These are phyloP conservation scores for Netta rufina DNA, from an alignment of 2,797 vertebrate genomes.

Conservation along the genomic window DNA sequence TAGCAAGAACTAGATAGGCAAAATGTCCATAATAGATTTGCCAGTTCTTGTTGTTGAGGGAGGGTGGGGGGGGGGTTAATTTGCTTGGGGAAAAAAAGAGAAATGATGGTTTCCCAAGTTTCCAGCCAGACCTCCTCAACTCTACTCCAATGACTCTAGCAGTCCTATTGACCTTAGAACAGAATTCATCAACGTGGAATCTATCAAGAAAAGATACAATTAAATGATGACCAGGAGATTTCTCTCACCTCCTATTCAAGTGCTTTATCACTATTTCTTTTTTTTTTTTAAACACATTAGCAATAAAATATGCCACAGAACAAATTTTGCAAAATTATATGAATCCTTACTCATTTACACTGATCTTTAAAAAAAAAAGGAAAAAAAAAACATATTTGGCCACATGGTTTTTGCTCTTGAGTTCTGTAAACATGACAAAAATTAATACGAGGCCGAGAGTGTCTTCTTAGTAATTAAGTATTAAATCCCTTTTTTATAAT, in stretches of 20 bases:
- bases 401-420: conserved; percentile 57
- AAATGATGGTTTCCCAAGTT: not conserved
- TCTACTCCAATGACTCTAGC: not conserved
- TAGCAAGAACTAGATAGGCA: not conserved
- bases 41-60: too few species aligned
- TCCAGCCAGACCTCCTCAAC: not conserved
- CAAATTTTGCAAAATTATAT: not conserved
- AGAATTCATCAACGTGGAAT: not conserved
- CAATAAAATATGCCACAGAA: not conserved
- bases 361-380: conserved; percentile 27
- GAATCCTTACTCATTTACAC: not conserved
- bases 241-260: not conserved
- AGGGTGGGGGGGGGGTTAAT: not conserved
- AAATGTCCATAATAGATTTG: not conserved
- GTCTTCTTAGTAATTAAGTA: conserved; percentile 70
- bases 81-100: not conserved
- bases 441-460: not conserved
- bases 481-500: conserved; percentile 57
- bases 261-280: not conserved
- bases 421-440: conserved; percentile 67
- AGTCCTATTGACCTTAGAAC: not conserved
- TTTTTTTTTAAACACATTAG: not conserved
- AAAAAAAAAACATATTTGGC: conserved; percentile 30
- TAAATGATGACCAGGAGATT: not conserved
- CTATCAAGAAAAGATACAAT: not conserved